Conservation (phyloP, 2,888 invertebrate genomes). For the Chrysomela aeneicollis region DNA sequence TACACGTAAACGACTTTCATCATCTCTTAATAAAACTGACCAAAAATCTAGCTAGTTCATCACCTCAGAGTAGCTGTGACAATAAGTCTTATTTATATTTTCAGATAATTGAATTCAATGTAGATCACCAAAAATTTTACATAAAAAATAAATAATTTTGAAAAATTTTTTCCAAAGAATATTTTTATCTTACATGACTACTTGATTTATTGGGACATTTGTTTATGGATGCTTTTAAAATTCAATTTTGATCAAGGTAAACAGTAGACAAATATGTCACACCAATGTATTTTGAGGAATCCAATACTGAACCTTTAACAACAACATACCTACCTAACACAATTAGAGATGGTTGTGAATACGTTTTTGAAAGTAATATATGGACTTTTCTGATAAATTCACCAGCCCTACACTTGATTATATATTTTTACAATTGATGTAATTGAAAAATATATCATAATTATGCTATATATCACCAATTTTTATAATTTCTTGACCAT, state of each 20-base stretch:
- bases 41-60: slow-evolving; percentile 48
- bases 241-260: no score
- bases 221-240: background rate
- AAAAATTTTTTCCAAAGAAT: background rate
- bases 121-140: background rate
- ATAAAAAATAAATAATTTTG: background rate
- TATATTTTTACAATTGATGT: no score
- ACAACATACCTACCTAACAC: no score
- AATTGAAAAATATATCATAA: no score
- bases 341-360: no score
- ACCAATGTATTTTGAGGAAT: no score
- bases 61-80: slow-evolving; percentile 13
- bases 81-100: slow-evolving; percentile 24
- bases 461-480: no score
- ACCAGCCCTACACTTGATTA: no score
- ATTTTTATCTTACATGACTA: background rate
- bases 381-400: no score
- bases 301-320: no score
- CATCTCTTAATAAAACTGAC: slow-evolving; percentile 61
- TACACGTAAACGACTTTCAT: slow-evolving; percentile 62
- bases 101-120: background rate
- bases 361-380: no score
- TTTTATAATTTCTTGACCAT: no score
- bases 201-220: background rate
- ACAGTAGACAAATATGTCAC: background rate